Evolutionary conservation across 92 coral and sea anemone species (phyloP), one percentile per base, ranked within the genome.

Genomic region (Actinernus sp.): DNA sequence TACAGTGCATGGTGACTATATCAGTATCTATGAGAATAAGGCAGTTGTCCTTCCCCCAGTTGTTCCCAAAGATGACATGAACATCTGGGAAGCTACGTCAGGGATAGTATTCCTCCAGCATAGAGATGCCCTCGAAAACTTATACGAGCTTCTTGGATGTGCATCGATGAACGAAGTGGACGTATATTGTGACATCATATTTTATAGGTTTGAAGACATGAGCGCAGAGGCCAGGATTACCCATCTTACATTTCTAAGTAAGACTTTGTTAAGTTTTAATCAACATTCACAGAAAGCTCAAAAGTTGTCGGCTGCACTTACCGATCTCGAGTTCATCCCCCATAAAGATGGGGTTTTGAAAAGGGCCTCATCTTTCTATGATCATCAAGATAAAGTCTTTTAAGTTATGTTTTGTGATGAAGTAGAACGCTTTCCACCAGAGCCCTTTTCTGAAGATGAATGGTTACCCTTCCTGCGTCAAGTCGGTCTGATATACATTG

Each of bases 401-500:
- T 9, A 45, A 3, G 73, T 43, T 2, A 73, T 88, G 87, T 48
- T 88, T 2, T 31, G 5, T 8, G 40, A 53, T 17, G 31, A 53
- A 52, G n/a, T n/a, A n/a, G 69, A 68, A 7, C 9, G 28, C 61
- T 77, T 83, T 51, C 94, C 94, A 3, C 78, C 83, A 26, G 20
- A 47, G 20, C 83, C 87, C 23, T 88, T 88, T 38, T 25, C 69
- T 9, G 52, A 56, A 0, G 16, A 34, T 0, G 33, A 65, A 0
- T 88, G 95, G 95, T 43, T 78, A 20, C 34, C 45, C 2, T 78
- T 88, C 64, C 61, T 88, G 36, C 38, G 52, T 2, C 31, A 55
- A 44, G 37, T 88, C 1, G 95, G 95, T 12, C 72, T 88, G 3
- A 48, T 61, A 5, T 33, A 46, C 40, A 53, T 61, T 23, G 91